These are phyloP conservation scores for Acanthopagrus latus DNA, from an alignment of 2,797 vertebrate genomes.

Conservation along the genomic window DNA sequence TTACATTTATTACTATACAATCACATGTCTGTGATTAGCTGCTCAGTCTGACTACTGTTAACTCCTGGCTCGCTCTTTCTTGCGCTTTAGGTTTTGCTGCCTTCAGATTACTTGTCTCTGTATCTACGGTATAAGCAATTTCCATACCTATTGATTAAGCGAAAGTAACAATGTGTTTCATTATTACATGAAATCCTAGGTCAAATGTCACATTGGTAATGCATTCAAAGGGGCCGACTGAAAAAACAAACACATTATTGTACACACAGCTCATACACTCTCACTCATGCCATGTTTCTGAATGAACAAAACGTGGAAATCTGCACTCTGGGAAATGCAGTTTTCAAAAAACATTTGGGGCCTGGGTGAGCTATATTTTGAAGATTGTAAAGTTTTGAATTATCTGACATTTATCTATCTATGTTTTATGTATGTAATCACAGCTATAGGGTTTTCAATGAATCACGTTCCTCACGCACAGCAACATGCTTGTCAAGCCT, in stretches of 20 bases:
- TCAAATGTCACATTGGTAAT: constrained; percentile 37
- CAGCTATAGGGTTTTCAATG: constrained; percentile 9
- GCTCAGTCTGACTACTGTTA: constrained; percentile 34
- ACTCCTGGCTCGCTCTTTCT: constrained; percentile 22
- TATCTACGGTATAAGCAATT: constrained; percentile 51
- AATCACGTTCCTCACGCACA: constrained; percentile 35
- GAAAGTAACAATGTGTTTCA: constrained; percentile 14
- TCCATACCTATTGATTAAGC: constrained; percentile 35
- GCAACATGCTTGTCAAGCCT: constrained; percentile 27
- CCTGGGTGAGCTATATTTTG: background rate
- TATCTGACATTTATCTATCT: constrained; percentile 30
- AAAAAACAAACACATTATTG: constrained; percentile 34
- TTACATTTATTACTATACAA: constrained; percentile 57
- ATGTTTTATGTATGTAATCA: constrained; percentile 47
- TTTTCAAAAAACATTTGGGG: background rate
- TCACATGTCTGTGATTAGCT: constrained; percentile 59
- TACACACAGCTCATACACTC: background rate
- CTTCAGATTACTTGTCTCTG: constrained; percentile 25
- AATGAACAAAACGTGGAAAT: background rate
- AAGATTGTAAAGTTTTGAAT: constrained; percentile 11
- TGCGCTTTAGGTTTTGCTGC: constrained; percentile 16
- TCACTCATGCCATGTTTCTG: background rate
- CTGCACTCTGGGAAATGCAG: background rate
- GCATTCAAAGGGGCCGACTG: background rate
- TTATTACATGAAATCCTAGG: constrained; percentile 23